phyloP scores from a whole-genome alignment of 2,113 vertebrate species.

The Gymnobelideus leadbeateri region DNA sequence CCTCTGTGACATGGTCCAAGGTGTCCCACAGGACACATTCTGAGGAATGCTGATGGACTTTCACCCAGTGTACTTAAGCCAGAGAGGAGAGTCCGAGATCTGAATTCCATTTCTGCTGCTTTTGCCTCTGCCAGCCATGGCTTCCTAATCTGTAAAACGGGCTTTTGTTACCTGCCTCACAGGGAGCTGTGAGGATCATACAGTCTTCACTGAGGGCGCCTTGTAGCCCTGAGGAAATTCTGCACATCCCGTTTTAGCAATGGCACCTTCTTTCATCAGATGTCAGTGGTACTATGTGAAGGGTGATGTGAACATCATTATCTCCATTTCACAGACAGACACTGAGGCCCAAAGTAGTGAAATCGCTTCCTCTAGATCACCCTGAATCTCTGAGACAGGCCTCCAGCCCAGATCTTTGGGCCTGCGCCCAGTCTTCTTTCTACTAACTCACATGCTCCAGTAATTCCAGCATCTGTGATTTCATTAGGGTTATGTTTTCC shows the following conservation, averaged over 20 bases:
- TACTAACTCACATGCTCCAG: not conserved
- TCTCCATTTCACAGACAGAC: not conserved
- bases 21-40: not conserved
- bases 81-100: too few species aligned
- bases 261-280: too few species aligned
- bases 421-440: not conserved
- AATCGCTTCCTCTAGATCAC: not conserved
- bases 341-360: not conserved
- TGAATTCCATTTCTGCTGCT: too few species aligned
- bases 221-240: too few species aligned
- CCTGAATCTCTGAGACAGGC: not conserved
- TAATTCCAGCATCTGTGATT: not conserved
- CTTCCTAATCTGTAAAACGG: not conserved
- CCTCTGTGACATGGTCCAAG: not conserved
- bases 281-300: not conserved
- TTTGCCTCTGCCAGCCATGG: too few species aligned
- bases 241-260: not conserved
- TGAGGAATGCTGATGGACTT: not conserved
- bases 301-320: too few species aligned
- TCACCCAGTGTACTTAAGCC: not conserved
- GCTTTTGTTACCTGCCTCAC: not conserved
- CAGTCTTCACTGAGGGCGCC: too few species aligned
- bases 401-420: not conserved
- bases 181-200: not conserved
- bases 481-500: not conserved